A percentile compares a stretch with the other conserved stretches of the same genome.
These are phyloP conservation scores for Sorex fumeus DNA, from an alignment of 2,113 vertebrate species.

Conservation along the genomic window DNA sequence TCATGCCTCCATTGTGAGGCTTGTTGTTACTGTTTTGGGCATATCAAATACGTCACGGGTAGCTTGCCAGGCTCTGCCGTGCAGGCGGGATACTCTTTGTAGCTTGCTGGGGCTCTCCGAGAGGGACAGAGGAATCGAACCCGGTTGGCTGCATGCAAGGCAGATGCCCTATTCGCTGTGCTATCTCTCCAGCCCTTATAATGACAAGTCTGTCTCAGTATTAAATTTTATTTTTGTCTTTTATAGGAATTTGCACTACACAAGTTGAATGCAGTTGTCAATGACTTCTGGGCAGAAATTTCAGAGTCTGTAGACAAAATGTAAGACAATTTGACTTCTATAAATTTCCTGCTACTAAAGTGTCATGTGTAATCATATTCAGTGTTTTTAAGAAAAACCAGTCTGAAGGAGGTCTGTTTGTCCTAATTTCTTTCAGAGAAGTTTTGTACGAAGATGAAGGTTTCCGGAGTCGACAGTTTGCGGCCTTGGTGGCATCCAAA, in stretches of 20 bases:
- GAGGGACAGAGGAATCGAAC: too few species aligned
- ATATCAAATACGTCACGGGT: too few species aligned
- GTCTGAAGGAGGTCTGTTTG: slow-evolving; percentile 45
- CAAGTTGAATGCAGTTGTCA: slow-evolving; percentile 97
- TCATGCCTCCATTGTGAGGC: too few species aligned
- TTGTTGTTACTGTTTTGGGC: too few species aligned
- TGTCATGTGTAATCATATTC: slow-evolving; percentile 58
- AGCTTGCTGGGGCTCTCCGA: too few species aligned
- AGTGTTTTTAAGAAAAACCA: slow-evolving; percentile 44
- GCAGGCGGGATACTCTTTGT: too few species aligned
- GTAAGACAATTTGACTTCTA: slow-evolving; percentile 90
- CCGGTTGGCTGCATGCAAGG: too few species aligned
- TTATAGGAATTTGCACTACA: slow-evolving; percentile 98
- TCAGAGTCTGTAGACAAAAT: slow-evolving; percentile 99
- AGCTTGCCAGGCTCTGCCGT: too few species aligned
- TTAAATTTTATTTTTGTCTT: slow-evolving; percentile 73
- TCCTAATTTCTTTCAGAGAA: slow-evolving; percentile 90
- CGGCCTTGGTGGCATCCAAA: slow-evolving; percentile 98
- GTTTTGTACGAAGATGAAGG: slow-evolving; percentile 99
- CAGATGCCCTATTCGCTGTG: too few species aligned
- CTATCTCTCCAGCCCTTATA: too few species aligned
- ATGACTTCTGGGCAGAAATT: slow-evolving; percentile 99
- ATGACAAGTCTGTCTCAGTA: slow-evolving; percentile 47
- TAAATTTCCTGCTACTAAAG: slow-evolving; percentile 22
- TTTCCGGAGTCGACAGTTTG: slow-evolving; percentile 97